phyloP scores from a whole-genome alignment of 1,140 invertebrate genomes.

The Metopolophium dirhodum region DNA sequence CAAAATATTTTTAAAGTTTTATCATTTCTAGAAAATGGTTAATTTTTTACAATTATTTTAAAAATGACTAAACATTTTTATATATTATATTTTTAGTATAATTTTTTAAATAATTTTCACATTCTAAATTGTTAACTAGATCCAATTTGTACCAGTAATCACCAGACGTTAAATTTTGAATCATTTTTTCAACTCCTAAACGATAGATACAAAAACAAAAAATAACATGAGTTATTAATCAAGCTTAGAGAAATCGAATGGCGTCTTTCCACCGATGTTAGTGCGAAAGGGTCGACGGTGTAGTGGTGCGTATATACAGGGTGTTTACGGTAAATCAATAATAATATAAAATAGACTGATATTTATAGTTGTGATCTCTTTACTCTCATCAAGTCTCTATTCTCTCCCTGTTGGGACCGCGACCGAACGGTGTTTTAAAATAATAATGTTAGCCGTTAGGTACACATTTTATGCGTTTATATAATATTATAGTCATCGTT shows the following conservation, averaged over 20 bases:
- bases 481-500: too few relatives aligned
- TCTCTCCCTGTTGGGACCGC: neutral
- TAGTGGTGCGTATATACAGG: neutral
- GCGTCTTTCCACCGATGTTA: neutral
- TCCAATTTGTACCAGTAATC: neutral
- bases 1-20: neutral
- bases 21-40: neutral
- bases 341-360: neutral
- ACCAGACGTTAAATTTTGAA: neutral
- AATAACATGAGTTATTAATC: neutral
- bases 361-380: neutral
- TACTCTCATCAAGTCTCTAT: neutral
- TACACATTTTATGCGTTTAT: too few relatives aligned
- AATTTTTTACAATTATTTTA: neutral
- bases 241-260: neutral
- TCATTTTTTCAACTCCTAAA: neutral
- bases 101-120: neutral
- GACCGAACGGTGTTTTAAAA: too few relatives aligned
- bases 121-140: neutral
- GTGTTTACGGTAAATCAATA: neutral
- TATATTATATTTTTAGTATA: too few relatives aligned
- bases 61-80: neutral
- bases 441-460: too few relatives aligned
- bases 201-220: neutral
- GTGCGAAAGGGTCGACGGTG: neutral